Base-by-base conservation (phyloP, 1,140 invertebrate genomes). In the Dreissena polymorpha region DNA sequence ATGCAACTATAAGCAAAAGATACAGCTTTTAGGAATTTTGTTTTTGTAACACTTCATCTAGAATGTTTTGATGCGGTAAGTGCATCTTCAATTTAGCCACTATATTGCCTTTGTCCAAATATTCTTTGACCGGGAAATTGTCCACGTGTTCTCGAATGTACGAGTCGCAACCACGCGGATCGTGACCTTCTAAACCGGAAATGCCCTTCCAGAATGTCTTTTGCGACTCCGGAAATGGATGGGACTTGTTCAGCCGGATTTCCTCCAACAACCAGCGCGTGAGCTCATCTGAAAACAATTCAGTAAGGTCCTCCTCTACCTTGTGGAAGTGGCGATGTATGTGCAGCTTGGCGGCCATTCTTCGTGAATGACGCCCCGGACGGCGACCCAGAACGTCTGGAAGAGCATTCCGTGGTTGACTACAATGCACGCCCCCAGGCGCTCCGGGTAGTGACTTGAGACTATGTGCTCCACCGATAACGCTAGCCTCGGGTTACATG, bases 401-500 rank as follows among this genome's bases (percentile, higher is more conserved):
- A 93, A 93, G 3, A 93, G 53, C 0, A 88, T 73, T 60, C 85
- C 91, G 84, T 92, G 91, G 78, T 92, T 92, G 3, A 93, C 68
- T 83, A 89, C 91, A 29, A 92, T 88, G 55, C 91, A 90, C 60
- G 89, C 55, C 0, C 91, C 92, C 1, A 93, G 89, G 3, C 90
- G 84, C 86, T 93, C 92, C 21, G 92, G 92, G 76, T 93, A 93
- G 77, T 91, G 91, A 69, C 89, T 90, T 14, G 86, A 76, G 67
- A 92, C 80, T 0, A 90, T 69, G 64, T 90, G 90, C 12, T 90
- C 88, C 13, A 91, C 88, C 16, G 87, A 88, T 73, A 89, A 90
- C 10, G 90, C 92, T n/a, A 92, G 77, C 73, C 87, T 88, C 3
- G 92, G 92, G 82, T 92, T 93, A 78, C 91, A 92, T 3, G 87